Conservation (phyloP, 2,888 invertebrate genomes). For the Agriopis marginaria region DNA sequence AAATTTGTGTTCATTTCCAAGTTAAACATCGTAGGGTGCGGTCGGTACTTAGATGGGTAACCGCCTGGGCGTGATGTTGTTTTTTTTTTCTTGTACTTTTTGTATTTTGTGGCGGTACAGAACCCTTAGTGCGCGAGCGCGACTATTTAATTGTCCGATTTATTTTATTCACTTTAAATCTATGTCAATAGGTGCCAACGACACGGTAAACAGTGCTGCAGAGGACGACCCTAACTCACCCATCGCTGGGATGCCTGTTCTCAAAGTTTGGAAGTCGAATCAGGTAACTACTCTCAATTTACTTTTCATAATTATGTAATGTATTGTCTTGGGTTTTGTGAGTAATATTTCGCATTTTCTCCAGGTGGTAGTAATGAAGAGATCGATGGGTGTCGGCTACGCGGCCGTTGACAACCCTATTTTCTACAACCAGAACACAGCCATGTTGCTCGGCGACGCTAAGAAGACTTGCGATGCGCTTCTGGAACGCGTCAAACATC, state of each 20-base stretch:
- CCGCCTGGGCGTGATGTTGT: no score
- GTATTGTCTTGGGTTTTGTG: background rate
- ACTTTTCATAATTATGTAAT: background rate
- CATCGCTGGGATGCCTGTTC: slow-evolving; percentile 97
- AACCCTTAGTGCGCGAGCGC: no score
- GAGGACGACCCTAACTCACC: slow-evolving; percentile 96
- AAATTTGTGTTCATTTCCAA: no score
- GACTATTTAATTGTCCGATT: background rate
- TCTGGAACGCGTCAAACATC: slow-evolving; percentile 87
- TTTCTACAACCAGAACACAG: slow-evolving; percentile 95
- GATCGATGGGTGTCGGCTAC: slow-evolving; percentile 95
- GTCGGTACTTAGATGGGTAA: no score
- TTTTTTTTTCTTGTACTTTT: no score
- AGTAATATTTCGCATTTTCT: background rate
- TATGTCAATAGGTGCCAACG: slow-evolving; percentile 89
- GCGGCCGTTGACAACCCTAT: slow-evolving; percentile 97
- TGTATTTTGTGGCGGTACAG: no score
- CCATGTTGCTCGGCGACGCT: slow-evolving; percentile 95
- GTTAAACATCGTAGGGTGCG: no score
- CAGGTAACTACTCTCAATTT: slow-evolving; percentile 80
- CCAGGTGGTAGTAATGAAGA: slow-evolving; percentile 95
- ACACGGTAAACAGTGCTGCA: slow-evolving; percentile 96
- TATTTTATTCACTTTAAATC: background rate
- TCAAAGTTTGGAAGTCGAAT: slow-evolving; percentile 94
- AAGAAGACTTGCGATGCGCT: slow-evolving; percentile 96